Conservation (phyloP, 2,113 vertebrate species). For the Mobula hypostoma region DNA sequence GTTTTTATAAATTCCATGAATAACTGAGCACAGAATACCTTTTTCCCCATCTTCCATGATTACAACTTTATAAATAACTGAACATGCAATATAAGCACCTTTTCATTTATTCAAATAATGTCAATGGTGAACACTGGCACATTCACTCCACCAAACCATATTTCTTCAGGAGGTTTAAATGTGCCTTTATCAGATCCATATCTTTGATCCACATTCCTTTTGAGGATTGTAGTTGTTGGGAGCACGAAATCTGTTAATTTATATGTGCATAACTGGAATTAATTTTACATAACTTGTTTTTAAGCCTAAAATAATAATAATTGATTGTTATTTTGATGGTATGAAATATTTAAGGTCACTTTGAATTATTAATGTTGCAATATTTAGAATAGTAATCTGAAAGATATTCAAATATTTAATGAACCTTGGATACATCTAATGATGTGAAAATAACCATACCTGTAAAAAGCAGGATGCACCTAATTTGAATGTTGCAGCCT, state of each 20-base stretch:
- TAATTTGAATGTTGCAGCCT: not conserved
- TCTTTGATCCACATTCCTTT: not conserved
- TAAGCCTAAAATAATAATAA: not conserved
- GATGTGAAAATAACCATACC: not conserved
- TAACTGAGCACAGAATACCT: not conserved
- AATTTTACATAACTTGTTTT: not conserved
- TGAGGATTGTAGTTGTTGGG: not conserved
- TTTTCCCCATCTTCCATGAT: not conserved
- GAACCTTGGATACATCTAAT: not conserved
- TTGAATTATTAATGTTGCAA: not conserved
- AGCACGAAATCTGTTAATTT: not conserved
- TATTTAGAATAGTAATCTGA: not conserved
- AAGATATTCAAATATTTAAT: not conserved
- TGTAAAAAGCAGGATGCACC: not conserved
- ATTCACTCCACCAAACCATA: not conserved
- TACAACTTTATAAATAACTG: constrained; percentile 26
- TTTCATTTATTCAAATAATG: constrained; percentile 31
- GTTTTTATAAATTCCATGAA: constrained; percentile 34
- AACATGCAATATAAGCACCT: not conserved
- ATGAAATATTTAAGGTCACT: not conserved
- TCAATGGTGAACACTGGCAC: not conserved
- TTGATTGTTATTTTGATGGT: not conserved
- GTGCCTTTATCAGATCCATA: not conserved
- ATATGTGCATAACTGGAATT: not conserved
- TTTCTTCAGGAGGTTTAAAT: not conserved